phyloP scores from a whole-genome alignment of 2,113 vertebrate species.

The Gymnobelideus leadbeateri region DNA sequence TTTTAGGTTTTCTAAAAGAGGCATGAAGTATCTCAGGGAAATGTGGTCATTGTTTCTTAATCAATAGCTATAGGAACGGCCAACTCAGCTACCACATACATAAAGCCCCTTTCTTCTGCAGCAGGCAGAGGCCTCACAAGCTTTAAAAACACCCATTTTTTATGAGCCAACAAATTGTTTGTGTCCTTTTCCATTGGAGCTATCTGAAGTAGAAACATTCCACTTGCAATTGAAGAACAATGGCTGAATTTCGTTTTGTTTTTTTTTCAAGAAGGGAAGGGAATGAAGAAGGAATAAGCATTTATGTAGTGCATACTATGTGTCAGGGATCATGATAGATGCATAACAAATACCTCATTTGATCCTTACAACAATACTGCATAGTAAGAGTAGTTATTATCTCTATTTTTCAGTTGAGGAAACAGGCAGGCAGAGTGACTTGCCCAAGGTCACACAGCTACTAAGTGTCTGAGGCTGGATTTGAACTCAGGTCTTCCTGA shows the following conservation, averaged over 20 bases:
- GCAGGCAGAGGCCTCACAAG: constrained; percentile 30
- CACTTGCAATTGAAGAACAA: not conserved
- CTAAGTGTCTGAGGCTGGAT: not conserved
- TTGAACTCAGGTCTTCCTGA: not conserved
- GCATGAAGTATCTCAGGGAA: not conserved
- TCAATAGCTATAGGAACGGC: not conserved
- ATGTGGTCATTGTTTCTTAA: not conserved
- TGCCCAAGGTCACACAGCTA: not conserved
- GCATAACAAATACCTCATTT: not conserved
- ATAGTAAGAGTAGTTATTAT: not conserved
- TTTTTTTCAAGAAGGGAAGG: not conserved
- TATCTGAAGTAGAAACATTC: not conserved
- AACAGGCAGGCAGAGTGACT: not conserved
- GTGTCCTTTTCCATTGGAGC: not conserved
- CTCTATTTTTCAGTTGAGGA: not conserved
- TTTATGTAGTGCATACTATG: not conserved
- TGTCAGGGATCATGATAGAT: not conserved
- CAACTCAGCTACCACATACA: not conserved
- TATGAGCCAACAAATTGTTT: not conserved
- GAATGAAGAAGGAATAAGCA: not conserved
- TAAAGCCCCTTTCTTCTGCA: not conserved
- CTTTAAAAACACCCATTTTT: constrained; percentile 10
- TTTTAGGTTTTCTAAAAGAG: not conserved
- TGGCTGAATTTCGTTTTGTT: not conserved
- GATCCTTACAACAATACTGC: not conserved